Percentiles rank a stretch among this genome's conserved stretches.
phyloP scores from a whole-genome alignment of 37 sponge, comb jelly and placozoan genomes.

The Hexactinellida sp. region DNA sequence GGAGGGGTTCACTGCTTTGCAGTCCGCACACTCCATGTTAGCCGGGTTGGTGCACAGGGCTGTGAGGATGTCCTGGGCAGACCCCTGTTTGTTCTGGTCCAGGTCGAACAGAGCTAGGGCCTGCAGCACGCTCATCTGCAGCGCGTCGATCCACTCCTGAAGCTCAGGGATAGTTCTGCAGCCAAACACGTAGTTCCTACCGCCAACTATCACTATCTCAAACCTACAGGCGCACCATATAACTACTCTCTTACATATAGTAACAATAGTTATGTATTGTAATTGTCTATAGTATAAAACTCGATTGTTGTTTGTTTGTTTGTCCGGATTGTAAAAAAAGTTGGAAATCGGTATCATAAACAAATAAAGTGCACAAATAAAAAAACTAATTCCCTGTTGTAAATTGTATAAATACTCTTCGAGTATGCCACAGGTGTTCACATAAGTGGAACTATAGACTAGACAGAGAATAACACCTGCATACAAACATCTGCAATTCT shows the following conservation, averaged over 20 bases:
- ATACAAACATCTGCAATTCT: too few relatives aligned
- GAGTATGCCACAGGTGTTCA: too few relatives aligned
- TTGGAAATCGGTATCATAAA: conserved; percentile 40
- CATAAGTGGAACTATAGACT: too few relatives aligned
- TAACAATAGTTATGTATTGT: too few relatives aligned
- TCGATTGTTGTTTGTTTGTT: too few relatives aligned
- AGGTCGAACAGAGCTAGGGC: conserved; percentile 32
- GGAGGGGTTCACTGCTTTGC: conserved; percentile 47
- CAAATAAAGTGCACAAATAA: too few relatives aligned
- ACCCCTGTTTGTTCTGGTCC: not conserved
- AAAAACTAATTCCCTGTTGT: too few relatives aligned
- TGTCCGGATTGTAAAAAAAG: too few relatives aligned
- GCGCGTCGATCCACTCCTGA: conserved; percentile 52
- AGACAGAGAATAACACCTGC: too few relatives aligned
- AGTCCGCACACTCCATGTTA: conserved; percentile 77
- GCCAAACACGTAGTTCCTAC: not conserved
- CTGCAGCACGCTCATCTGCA: conserved; percentile 39
- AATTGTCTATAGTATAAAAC: too few relatives aligned
- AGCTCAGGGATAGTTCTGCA: conserved; percentile 23
- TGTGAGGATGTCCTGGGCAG: conserved; percentile 33
- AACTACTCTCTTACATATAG: too few relatives aligned
- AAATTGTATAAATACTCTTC: too few relatives aligned
- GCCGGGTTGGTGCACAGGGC: conserved; percentile 46
- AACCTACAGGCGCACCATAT: not conserved
- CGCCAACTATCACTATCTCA: not conserved